phyloP scores from a whole-genome alignment of 1,140 invertebrate genomes.

The Palaemon carinicauda region DNA sequence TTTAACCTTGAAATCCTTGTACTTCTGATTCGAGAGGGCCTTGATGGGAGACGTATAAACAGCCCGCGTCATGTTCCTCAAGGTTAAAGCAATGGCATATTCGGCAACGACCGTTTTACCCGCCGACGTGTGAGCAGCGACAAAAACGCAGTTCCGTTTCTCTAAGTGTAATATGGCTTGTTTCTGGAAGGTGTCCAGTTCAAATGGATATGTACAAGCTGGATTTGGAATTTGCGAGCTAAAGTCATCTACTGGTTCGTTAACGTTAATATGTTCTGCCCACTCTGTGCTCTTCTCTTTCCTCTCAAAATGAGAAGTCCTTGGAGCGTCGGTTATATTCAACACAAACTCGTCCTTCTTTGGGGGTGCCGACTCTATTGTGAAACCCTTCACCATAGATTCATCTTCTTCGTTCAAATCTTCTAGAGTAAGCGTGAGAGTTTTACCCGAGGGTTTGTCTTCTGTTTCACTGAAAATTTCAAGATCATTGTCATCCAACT shows the following conservation, averaged over 20 bases:
- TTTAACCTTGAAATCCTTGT: constrained; percentile 87
- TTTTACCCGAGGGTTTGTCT: neutral
- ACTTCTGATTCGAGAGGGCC: constrained; percentile 99
- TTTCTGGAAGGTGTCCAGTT: constrained; percentile 97
- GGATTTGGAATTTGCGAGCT: constrained; percentile 83
- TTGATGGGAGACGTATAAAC: constrained; percentile 99
- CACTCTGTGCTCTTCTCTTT: constrained; percentile 70
- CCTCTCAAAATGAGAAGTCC: neutral
- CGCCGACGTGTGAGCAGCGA: constrained; percentile 98
- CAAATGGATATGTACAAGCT: constrained; percentile 89
- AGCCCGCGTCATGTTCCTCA: constrained; percentile 89
- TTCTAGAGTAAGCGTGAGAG: constrained; percentile 22
- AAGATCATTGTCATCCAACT: constrained; percentile 47
- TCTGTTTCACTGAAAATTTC: constrained; percentile 47
- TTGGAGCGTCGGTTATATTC: constrained; percentile 50
- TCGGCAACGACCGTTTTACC: constrained; percentile 99
- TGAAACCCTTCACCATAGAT: constrained; percentile 38
- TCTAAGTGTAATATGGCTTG: constrained; percentile 94
- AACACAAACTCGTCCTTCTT: constrained; percentile 51
- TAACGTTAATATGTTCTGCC: constrained; percentile 86
- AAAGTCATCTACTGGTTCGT: constrained; percentile 82
- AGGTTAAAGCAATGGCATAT: constrained; percentile 94
- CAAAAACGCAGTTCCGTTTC: constrained; percentile 94
- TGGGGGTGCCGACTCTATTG: constrained; percentile 35
- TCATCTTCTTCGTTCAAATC: constrained; percentile 49